Evolutionary conservation across 2,113 vertebrate species (phyloP), one percentile per base, ranked within the genome.

Genomic region (Willisornis vidua): DNA sequence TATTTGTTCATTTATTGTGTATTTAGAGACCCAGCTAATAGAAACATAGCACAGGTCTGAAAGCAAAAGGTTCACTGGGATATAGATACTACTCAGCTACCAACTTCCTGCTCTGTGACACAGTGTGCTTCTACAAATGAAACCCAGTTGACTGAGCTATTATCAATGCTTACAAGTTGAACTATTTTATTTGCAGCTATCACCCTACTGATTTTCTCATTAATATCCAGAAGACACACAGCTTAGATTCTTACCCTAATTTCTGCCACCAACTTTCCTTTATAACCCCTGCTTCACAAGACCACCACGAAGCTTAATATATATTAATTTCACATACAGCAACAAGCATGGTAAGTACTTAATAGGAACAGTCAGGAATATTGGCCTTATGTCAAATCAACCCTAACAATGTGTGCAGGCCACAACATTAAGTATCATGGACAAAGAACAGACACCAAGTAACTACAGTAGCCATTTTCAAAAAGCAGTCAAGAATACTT

Each of bases 61-160:
- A 94, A 59, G 75, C 78, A 95, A 43, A 52, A 85, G 88, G 39
- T 83, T 96, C 90, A 90, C n/a, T 31, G 17, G 71, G 41, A 66
- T 5, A 55, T 33, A 59, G 71, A 71, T 9, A 59, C 28, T 31
- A 43, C 63, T 66, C 2, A 3, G 75, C 37, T 19, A 90, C 48
- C 76, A 89, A 9, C 62, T 62, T 76, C 39, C 63, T 4, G 0
- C 37, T 77, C 85, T 55, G 54, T 3, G 3, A 65, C 6, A 67
- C n/a, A 19, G 20, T 3, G 1, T 31, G 16, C 29, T 80, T 67
- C 86, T 75, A 71, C 57, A 77, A 89, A 61, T 39, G 33, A 70
- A 92, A 48, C 43, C 16, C 59, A 39, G 59, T 12, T 28, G n/a
- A 70, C 48, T 19, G 26, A 89, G 43, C 26, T 45, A 22, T 19